Evolutionary conservation across 1,140 invertebrate genomes (phyloP), one percentile per base, ranked within the genome.

Genomic region (Galleria mellonella): DNA sequence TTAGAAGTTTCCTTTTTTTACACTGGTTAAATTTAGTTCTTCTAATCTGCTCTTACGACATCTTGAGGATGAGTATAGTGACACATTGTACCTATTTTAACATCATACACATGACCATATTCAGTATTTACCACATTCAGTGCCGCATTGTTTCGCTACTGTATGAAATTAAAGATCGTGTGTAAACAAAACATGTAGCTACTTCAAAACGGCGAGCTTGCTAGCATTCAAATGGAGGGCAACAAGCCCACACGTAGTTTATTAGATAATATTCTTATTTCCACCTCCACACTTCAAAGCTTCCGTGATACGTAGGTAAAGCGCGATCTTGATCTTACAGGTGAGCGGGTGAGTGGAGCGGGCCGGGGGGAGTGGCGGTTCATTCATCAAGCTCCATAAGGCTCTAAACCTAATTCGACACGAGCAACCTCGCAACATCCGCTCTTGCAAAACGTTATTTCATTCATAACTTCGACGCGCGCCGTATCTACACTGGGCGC

Each of bases 401-500:
- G 76, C 68, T 77, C 76, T 85, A 85, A 83, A 76, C 78, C 76
- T 82, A 85, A 83, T 82, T 85, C 76, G 74, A 78, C 69, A 60
- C 73, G 67, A 74, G 64, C 70, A 75, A 61, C 78, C 81, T 83
- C 81, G 81, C 81, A 77, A 84, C 78, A 85, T 85, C 78, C 81
- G 81, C 73, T 85, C 73, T 85, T 85, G 78, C 81, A 79, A 85
- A 85, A 85, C 71, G 57, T 74, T 84, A 81, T 75, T 84, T 83
- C 78, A 84, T 84, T 84, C 81, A 83, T 84, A 84, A 83, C 63
- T 81, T 73, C 54, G 42, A 17, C 44, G 30, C 43, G 44, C 33
- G 69, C 55, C 45, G 58, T 32, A 62, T 49, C 46, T 48, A 78
- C 72, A 79, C 55, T 47, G 55, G 47, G 47, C 12, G 29, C 39